Evolutionary conservation across 2,797 vertebrate species (phyloP), one percentile per base, ranked within the genome.

Genomic region (Cynodonichthys magdalenae): DNA sequence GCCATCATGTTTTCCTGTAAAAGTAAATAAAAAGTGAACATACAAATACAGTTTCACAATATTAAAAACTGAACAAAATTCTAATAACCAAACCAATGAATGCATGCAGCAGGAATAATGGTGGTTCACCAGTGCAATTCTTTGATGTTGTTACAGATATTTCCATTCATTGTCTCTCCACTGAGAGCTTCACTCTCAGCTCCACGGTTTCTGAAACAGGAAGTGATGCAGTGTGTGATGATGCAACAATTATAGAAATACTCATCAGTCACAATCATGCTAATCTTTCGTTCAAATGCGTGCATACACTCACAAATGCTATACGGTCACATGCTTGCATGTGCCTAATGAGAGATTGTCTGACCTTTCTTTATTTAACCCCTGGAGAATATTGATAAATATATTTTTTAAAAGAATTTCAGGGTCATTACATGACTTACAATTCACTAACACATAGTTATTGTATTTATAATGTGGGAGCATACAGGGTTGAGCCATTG

Each of bases 351-450:
- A 92, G 87, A 90, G 72, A 87, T 87, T 86, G 85, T 89, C 80
- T 88, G 90, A 92, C 90, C 92, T 93, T 92, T 93, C 83, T 87
- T 81, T 55, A 60, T 81, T 75, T 82, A 88, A 2, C 89, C 90
- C 85, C 89, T 80, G 75, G 90, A 92, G 90, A 92, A 92, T 91
- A 92, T 91, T 91, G 90, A 93, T 93, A 87, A 92, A 92, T 92
- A 84, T 85, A 75, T 77, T 79, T 92, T 92, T 92, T 91, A 92
- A 92, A 92, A 93, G 63, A 83, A 78, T 89, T 89, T 82, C 90
- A 87, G 87, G 89, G 89, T 90, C 88, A 91, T 89, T 92, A 87
- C 90, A 89, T 93, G 89, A 92, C 93, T 92, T 90, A 93, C 90
- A 88, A 89, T 92, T 91, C 88, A 90, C 69, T 72, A 83, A 79